Conservation (phyloP, 2,888 invertebrate species). For the Andrena marginata region DNA sequence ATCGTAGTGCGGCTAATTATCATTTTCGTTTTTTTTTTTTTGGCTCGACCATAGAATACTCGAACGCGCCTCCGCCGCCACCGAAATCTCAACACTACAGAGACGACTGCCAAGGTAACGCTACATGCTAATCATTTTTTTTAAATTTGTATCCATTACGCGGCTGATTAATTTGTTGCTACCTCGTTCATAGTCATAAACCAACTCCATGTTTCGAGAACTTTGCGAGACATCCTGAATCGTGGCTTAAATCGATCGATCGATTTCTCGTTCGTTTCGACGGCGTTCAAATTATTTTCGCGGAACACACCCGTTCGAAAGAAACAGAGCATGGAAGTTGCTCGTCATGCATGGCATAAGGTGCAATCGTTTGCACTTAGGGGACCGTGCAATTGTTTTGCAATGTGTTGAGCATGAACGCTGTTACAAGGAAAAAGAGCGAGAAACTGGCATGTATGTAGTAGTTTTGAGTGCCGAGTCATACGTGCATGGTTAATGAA, state of each 20-base stretch:
- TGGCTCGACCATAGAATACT: slow-evolving; percentile 82
- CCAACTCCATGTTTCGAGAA: background rate
- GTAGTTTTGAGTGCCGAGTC: background rate
- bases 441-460: slow-evolving; percentile 9
- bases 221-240: background rate
- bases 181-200: background rate
- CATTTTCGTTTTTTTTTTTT: slow-evolving; percentile 78
- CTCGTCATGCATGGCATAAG: slow-evolving; percentile 56
- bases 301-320: slow-evolving; percentile 19
- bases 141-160: background rate
- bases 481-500: background rate
- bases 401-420: slow-evolving; percentile 48
- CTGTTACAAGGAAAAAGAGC: slow-evolving; percentile 27
- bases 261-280: background rate
- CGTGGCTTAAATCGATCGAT: slow-evolving; percentile 15
- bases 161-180: slow-evolving; percentile 5
- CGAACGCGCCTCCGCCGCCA: slow-evolving; percentile 84
- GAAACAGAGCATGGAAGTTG: slow-evolving; percentile 57
- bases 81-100: slow-evolving; percentile 84
- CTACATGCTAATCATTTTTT: slow-evolving; percentile 53
- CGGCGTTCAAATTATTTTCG: slow-evolving; percentile 26
- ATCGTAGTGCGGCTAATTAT: slow-evolving; percentile 74
- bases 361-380: slow-evolving; percentile 23
- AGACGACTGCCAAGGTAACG: slow-evolving; percentile 84
- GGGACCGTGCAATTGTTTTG: slow-evolving; percentile 48